Conservation (phyloP, 2,888 invertebrate genomes). For the Calameuta filiformis region DNA sequence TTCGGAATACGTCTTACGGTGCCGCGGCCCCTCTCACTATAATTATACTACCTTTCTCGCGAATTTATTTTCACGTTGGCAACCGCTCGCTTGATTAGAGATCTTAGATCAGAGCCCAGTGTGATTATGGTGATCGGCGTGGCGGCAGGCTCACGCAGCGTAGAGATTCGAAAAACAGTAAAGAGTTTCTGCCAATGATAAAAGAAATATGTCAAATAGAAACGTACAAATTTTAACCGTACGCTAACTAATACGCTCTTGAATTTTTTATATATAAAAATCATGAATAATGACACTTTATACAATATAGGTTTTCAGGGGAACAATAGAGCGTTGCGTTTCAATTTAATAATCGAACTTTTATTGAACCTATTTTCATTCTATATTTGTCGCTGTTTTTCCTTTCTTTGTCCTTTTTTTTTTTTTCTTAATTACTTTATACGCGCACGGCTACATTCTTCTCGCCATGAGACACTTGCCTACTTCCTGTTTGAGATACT, state of each 20-base stretch:
- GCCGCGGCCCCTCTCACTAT: neutral
- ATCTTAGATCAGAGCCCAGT: neutral
- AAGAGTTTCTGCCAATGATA: neutral
- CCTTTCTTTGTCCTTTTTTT: neutral
- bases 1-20: neutral
- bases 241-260: neutral
- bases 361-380: neutral
- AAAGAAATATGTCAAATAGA: neutral
- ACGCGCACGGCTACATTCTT: neutral
- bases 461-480: neutral
- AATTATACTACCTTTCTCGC: neutral
- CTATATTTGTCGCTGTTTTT: neutral
- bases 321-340: neutral
- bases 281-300: too few relatives aligned
- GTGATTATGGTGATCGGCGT: neutral
- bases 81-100: neutral
- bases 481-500: neutral
- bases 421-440: neutral
- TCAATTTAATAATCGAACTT: neutral
- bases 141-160: too few relatives aligned
- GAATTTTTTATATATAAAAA: neutral
- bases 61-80: neutral
- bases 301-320: neutral
- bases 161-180: neutral
- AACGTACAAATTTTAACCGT: neutral